Conservation (phyloP, 2,888 invertebrate species). For the Tuberolachnus salignus region DNA sequence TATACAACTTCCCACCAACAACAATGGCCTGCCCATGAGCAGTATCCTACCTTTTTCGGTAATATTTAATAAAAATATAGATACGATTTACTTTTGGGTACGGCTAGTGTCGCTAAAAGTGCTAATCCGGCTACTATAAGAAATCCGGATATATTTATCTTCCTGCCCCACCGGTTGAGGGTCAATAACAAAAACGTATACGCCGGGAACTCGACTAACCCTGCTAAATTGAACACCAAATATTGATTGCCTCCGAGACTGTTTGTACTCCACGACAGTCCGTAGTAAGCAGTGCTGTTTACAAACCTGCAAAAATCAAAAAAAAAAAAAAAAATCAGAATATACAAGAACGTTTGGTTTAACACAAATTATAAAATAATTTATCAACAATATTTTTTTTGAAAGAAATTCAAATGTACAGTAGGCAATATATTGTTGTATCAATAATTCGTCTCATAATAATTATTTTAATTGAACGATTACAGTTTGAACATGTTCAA, state of each 20-base stretch:
- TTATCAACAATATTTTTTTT: no score
- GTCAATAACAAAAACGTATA: conserved; percentile 71
- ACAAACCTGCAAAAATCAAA: conserved; percentile 68
- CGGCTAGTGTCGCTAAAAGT: conserved; percentile 67
- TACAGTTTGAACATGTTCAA: no score
- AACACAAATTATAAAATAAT: no score
- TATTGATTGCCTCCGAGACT: conserved; percentile 75
- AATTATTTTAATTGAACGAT: no score
- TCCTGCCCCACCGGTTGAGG: conserved; percentile 74
- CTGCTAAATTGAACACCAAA: conserved; percentile 76
- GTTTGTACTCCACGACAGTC: conserved; percentile 76
- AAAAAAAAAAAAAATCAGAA: no score
- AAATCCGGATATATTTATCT: conserved; percentile 72
- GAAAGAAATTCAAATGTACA: no score
- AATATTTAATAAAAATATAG: neutral
- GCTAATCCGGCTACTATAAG: conserved; percentile 71
- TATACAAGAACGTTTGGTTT: no score
- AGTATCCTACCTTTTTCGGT: neutral
- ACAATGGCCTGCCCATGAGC: no score
- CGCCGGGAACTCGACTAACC: conserved; percentile 78
- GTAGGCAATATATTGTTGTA: no score
- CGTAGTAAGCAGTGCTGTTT: conserved; percentile 79
- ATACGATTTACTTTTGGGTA: conserved; percentile 66
- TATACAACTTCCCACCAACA: no score
- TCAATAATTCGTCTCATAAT: no score